Conservation (phyloP, 2,888 invertebrate genomes). For the Scelioninae gen. 1 region DNA sequence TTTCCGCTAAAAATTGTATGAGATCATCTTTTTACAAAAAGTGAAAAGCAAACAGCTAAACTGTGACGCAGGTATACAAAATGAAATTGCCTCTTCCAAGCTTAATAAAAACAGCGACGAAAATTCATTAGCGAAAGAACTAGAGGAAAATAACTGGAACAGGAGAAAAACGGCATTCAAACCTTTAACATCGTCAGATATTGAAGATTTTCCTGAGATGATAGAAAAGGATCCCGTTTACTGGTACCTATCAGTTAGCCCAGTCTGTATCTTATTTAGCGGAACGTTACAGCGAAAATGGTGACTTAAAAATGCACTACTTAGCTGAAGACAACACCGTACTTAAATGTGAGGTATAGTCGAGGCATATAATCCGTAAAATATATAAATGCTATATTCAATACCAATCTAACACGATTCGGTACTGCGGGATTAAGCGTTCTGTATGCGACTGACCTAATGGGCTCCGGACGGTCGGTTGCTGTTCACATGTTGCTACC, state of each 20-base stretch:
- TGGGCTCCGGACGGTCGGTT: constrained; percentile 25
- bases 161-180: too few species aligned
- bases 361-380: constrained; percentile 34
- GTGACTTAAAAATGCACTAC: constrained; percentile 9
- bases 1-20: too few species aligned
- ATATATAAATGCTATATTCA: constrained; percentile 41
- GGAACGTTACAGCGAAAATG: constrained; percentile 15
- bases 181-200: too few species aligned
- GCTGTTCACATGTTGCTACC: constrained; percentile 41
- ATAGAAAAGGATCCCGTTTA: constrained; percentile 41
- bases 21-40: too few species aligned
- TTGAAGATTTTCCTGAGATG: constrained; percentile 13
- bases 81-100: too few species aligned
- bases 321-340: constrained; percentile 17
- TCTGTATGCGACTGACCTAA: constrained; percentile 13
- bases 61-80: too few species aligned
- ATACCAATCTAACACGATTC: background rate
- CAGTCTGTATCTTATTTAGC: constrained; percentile 53
- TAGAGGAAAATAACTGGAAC: too few species aligned
- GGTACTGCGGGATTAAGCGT: constrained; percentile 14
- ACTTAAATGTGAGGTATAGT: constrained; percentile 46
- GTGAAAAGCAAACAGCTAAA: too few species aligned
- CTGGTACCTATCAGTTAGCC: constrained; percentile 45
- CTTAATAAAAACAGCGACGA: too few species aligned
- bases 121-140: too few species aligned